These are phyloP conservation scores for Resseliella maxima DNA, from an alignment of 2,888 invertebrate genomes.

Conservation along the genomic window DNA sequence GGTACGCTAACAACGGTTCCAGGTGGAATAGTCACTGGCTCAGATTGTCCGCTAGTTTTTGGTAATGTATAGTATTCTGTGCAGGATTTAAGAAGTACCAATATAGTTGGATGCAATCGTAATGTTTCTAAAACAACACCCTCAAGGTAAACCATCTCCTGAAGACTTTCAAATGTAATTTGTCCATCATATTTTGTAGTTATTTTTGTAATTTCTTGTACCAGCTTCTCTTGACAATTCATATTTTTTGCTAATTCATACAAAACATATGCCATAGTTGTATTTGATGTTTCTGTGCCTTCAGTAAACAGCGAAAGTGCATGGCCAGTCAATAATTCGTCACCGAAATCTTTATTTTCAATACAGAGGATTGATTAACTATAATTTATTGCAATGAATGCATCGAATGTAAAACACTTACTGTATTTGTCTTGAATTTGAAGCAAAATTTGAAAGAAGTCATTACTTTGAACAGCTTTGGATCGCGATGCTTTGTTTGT, in stretches of 20 bases:
- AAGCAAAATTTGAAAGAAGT: conserved; percentile 71
- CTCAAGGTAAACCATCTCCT: conserved; percentile 71
- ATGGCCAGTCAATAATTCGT: conserved; percentile 70
- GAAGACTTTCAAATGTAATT: conserved; percentile 70
- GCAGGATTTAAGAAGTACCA: conserved; percentile 58
- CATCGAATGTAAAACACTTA: not conserved
- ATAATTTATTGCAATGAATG: not conserved
- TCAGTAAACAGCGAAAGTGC: conserved; percentile 72
- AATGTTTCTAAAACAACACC: conserved; percentile 67
- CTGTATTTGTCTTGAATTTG: conserved; percentile 67
- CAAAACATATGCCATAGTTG: conserved; percentile 70
- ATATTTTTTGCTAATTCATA: conserved; percentile 71
- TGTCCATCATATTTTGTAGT: conserved; percentile 67
- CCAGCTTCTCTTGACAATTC: conserved; percentile 68
- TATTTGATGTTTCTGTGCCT: conserved; percentile 73
- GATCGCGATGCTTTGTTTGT: conserved; percentile 67
- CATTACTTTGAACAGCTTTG: conserved; percentile 62
- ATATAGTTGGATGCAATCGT: conserved; percentile 61
- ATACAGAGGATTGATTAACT: not conserved
- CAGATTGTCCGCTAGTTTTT: not conserved
- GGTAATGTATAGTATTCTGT: conserved; percentile 57
- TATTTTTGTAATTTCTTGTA: conserved; percentile 68
- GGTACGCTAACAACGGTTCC: conserved; percentile 64
- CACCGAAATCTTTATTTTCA: conserved; percentile 63
- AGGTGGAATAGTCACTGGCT: conserved; percentile 60